A percentile compares a stretch with the other conserved stretches of the same genome.
Evolutionary conservation across 1,140 invertebrate genomes (phyloP).

Genomic region (Bacillus rossius): DNA sequence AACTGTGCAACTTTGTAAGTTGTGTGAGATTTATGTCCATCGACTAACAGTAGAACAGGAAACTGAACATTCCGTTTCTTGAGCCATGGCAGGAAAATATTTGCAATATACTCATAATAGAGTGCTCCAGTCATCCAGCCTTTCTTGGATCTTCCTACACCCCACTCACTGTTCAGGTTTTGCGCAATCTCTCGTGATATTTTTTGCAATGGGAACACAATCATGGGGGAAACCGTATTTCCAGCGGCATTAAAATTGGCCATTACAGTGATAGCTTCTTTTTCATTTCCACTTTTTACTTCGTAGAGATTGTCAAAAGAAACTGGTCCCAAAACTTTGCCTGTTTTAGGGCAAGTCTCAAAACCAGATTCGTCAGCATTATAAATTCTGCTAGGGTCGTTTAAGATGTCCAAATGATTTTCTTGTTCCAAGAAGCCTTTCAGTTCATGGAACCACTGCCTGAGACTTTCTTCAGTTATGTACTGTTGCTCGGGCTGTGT

Average conservation of each 20-base stretch:
- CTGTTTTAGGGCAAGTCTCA: conserved; percentile 20
- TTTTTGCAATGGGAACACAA: conserved; percentile 35
- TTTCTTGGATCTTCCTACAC: conserved; percentile 24
- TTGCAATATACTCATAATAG: conserved; percentile 31
- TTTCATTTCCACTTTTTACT: conserved; percentile 31
- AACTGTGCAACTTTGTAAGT: conserved; percentile 30
- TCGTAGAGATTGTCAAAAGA: conserved; percentile 29
- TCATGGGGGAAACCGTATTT: conserved; percentile 33
- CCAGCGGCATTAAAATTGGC: conserved; percentile 26
- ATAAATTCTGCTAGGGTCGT: conserved; percentile 25
- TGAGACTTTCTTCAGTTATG: conserved; percentile 29
- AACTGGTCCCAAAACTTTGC: conserved; percentile 29
- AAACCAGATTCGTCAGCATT: conserved; percentile 31
- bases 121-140: conserved; percentile 27
- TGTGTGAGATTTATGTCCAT: conserved; percentile 21
- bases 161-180: conserved; percentile 26
- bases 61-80: conserved; percentile 18
- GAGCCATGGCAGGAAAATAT: conserved; percentile 27
- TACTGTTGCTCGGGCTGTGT: conserved; percentile 30
- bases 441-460: conserved; percentile 35
- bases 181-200: conserved; percentile 27
- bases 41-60: conserved; percentile 27
- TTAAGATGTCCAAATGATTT: conserved; percentile 25
- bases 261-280: conserved; percentile 31
- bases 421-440: conserved; percentile 23